These are phyloP conservation scores for Amblyjoppa fuscipennis DNA, from an alignment of 2,888 invertebrate genomes.

Conservation along the genomic window DNA sequence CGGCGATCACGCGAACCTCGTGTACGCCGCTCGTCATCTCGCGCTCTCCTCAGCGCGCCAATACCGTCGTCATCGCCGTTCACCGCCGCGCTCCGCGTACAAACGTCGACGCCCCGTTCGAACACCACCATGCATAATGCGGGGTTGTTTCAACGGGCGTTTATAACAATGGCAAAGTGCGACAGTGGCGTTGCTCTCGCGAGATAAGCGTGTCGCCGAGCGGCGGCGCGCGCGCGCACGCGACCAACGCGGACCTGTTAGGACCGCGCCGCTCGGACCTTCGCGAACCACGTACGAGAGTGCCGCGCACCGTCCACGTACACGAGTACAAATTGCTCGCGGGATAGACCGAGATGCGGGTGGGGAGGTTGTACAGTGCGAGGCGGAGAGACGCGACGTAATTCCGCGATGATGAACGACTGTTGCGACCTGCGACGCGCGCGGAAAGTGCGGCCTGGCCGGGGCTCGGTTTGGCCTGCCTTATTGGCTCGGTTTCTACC, in stretches of 20 bases:
- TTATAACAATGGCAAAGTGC: conserved; percentile 66
- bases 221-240: conserved; percentile 24
- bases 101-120: conserved; percentile 25
- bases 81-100: neutral
- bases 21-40: neutral
- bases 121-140: conserved; percentile 54
- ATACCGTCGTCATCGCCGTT: neutral
- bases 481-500: conserved; percentile 56
- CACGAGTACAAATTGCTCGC: conserved; percentile 35
- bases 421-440: conserved; percentile 43
- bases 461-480: conserved; percentile 44
- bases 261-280: neutral
- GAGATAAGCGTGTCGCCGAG: conserved; percentile 67
- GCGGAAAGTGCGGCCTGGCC: conserved; percentile 50
- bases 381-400: conserved; percentile 54
- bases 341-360: conserved; percentile 2
- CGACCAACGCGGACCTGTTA: conserved; percentile 47
- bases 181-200: conserved; percentile 63
- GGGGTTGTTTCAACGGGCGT: conserved; percentile 65
- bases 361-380: neutral
- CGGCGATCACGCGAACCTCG: conserved; percentile 54
- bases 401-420: conserved; percentile 67
- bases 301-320: neutral
- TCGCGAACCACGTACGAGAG: conserved; percentile 19
- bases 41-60: neutral